phyloP scores from a whole-genome alignment of 2,797 vertebrate genomes.

The Lates japonicus region DNA sequence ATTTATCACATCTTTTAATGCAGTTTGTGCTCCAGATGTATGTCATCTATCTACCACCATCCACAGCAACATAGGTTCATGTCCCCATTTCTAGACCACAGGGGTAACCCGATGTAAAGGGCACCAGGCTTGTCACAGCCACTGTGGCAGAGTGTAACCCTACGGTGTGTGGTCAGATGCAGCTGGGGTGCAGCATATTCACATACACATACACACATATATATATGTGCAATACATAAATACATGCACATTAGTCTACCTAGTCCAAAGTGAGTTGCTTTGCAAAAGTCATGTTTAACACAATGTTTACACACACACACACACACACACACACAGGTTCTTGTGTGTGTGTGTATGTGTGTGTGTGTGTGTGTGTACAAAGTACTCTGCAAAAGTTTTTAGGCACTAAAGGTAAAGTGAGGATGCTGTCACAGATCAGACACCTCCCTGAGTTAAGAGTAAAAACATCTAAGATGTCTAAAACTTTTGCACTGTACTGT shows the following conservation, averaged over 20 bases:
- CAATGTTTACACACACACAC: not conserved
- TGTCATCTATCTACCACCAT: not conserved
- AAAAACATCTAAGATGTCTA: no score
- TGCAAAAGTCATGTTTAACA: not conserved
- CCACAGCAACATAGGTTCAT: constrained; percentile 30
- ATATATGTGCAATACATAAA: not conserved
- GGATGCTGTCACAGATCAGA: no score
- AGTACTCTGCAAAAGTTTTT: no score
- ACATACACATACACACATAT: constrained; percentile 6
- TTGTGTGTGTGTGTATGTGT: no score
- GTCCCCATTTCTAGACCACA: constrained; percentile 49
- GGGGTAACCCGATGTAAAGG: constrained; percentile 18
- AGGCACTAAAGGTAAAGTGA: no score
- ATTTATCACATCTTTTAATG: constrained; percentile 17
- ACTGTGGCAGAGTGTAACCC: constrained; percentile 80
- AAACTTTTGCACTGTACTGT: no score
- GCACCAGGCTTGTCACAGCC: constrained; percentile 38
- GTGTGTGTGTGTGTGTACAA: no score
- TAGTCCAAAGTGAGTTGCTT: constrained; percentile 2
- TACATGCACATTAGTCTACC: not conserved
- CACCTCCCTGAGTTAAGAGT: no score
- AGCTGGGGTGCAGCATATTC: constrained; percentile 50
- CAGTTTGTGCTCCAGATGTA: constrained; percentile 7
- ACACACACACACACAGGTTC: no score
- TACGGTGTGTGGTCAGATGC: constrained; percentile 75